Conservation (phyloP, 1,140 invertebrate species). For the Bombus cullumanus region DNA sequence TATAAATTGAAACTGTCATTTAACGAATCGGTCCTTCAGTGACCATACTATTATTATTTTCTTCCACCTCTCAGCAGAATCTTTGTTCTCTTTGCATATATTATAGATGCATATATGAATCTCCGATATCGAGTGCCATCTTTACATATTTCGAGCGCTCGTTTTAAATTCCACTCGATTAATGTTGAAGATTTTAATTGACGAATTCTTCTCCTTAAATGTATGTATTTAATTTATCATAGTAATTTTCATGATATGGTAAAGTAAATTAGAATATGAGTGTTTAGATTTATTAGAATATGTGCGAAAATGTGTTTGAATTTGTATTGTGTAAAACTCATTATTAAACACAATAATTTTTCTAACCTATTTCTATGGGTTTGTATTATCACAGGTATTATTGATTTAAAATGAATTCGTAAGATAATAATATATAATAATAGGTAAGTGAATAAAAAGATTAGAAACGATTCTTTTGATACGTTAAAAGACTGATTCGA, state of each 20-base stretch:
- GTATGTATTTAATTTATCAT: not conserved
- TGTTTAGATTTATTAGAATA: not conserved
- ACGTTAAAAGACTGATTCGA: too few relatives aligned
- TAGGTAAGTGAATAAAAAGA: too few relatives aligned
- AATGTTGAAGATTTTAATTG: too few relatives aligned
- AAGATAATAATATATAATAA: not conserved
- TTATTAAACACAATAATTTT: not conserved
- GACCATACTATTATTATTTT: conserved; percentile 21
- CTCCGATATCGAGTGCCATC: conserved; percentile 27
- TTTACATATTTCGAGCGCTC: conserved; percentile 18
- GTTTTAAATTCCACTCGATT: not conserved
- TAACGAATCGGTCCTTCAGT: not conserved
- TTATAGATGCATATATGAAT: not conserved
- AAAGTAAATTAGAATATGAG: not conserved
- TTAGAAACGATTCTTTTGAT: too few relatives aligned
- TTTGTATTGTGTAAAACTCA: too few relatives aligned
- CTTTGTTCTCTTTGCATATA: not conserved
- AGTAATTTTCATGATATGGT: not conserved
- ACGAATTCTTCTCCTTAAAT: not conserved
- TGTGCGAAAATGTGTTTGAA: not conserved
- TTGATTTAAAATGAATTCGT: not conserved
- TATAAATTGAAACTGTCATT: conserved; percentile 1
- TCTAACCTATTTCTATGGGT: not conserved
- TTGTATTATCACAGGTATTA: not conserved
- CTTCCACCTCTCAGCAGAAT: not conserved